These are phyloP conservation scores for Drosophila ercepeae DNA, from an alignment of 1,140 invertebrate genomes.

Conservation along the genomic window DNA sequence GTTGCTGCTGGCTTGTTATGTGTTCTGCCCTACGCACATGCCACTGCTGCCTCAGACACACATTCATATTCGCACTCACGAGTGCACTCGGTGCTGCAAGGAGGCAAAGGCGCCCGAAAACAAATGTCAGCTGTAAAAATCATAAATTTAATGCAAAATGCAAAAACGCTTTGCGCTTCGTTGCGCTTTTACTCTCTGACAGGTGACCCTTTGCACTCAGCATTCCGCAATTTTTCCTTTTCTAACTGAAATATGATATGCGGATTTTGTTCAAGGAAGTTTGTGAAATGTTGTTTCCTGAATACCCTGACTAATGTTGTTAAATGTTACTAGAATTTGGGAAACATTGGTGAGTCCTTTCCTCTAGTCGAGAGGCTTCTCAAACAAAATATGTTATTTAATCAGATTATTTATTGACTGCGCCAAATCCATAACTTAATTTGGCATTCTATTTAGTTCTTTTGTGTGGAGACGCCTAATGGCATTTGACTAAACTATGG, in stretches of 20 bases:
- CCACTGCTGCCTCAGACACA: conserved; percentile 36
- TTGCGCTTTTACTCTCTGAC: conserved; percentile 76
- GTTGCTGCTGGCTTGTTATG: conserved; percentile 49
- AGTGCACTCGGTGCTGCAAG: conserved; percentile 41
- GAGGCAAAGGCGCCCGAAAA: conserved; percentile 63
- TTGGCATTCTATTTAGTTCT: neutral
- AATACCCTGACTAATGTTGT: conserved; percentile 14
- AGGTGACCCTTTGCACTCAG: conserved; percentile 48
- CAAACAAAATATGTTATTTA: too few species aligned
- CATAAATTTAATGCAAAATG: conserved; percentile 82
- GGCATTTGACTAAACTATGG: conserved; percentile 55
- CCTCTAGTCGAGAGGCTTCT: too few species aligned
- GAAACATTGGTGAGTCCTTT: neutral
- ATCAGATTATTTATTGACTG: conserved; percentile 4
- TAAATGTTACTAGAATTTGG: neutral
- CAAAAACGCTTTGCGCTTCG: conserved; percentile 73
- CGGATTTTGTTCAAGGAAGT: neutral
- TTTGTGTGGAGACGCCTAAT: conserved; percentile 23
- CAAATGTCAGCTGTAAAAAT: conserved; percentile 82
- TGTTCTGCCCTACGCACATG: conserved; percentile 69
- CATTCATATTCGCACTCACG: conserved; percentile 12
- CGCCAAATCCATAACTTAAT: conserved; percentile 14
- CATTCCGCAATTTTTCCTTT: conserved; percentile 3
- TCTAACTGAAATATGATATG: conserved; percentile 35
- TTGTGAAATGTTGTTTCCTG: conserved; percentile 6